These are phyloP conservation scores for Apodemus sylvaticus DNA, from an alignment of 2,113 vertebrate species.

Conservation along the genomic window DNA sequence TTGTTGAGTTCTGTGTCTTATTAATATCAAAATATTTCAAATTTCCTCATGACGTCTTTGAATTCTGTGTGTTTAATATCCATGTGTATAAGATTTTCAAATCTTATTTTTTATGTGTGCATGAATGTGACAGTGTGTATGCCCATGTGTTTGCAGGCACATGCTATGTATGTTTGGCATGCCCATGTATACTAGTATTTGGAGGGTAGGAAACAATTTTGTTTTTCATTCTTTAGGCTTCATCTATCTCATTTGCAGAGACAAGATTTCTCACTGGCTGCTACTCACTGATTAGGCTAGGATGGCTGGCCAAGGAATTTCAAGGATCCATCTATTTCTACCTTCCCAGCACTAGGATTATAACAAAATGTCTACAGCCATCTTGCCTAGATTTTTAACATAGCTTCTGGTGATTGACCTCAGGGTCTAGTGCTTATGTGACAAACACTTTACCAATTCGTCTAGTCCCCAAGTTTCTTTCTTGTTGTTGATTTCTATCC, in stretches of 20 bases:
- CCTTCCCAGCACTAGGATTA: neutral
- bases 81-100: neutral
- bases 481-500: neutral
- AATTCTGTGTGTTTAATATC: neutral
- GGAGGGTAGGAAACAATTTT: neutral
- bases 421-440: neutral
- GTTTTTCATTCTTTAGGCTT: neutral
- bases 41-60: neutral
- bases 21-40: neutral
- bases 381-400: neutral
- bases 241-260: neutral
- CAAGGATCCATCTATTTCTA: neutral
- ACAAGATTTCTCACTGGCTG: neutral
- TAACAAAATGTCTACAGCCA: neutral
- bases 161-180: too few relatives aligned
- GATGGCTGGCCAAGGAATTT: neutral
- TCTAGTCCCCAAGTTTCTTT: neutral
- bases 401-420: neutral
- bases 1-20: neutral
- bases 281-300: neutral
- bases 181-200: neutral
- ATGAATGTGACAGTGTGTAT: neutral
- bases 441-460: neutral
- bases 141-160: neutral
- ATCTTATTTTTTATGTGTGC: neutral